Base-by-base conservation (phyloP, 2,888 invertebrate genomes). In the Scaptomyza flava region DNA sequence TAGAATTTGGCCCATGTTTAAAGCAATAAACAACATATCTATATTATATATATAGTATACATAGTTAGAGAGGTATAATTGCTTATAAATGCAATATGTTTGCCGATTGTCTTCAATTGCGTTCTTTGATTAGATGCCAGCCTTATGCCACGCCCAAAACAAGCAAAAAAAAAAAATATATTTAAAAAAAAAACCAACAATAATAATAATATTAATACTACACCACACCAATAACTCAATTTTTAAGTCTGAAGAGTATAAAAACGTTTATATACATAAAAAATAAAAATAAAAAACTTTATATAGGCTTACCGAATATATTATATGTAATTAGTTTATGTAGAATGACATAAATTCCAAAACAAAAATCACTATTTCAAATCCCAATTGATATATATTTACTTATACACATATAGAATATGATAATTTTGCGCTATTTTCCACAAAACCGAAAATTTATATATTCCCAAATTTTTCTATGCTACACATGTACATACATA, bases 211-310 rank as follows among this genome's bases (percentile, higher is more conserved):
- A 38, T 45, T 2, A 20, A 58, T 14, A 60, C 56, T n/a, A 52
- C 58, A 72, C 53, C 64, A 71, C 62, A 73, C 73, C 69, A 77
- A 69, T 71, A 84, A 81, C 81, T 81, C 81, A 77, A 81, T 81
- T 75, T 64, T 79, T 77, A 81, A 81, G 81, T 81, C 81, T 81
- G 81, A 81, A 52, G 50, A 69, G 70, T 41, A 70, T 8, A 38
- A 41, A 46, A 69, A 62, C 46, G 61, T 73, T 60, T 74, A 70
- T 77, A 64, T 68, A 64, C 52, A 68, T 53, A 81, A 61, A 66
- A 58, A 81, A 61, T 64, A 58, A 65, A 34, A 62, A 33, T 60
- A 33, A 58, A 36, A 41, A 41, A 41, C 38, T 17, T 56, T 31
- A 66, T 38, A 59, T 9, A 66, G 23, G 8, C 33, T 62, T 51